These are phyloP conservation scores for Corvus cornix DNA, from an alignment of 2,113 vertebrate species.

Conservation along the genomic window DNA sequence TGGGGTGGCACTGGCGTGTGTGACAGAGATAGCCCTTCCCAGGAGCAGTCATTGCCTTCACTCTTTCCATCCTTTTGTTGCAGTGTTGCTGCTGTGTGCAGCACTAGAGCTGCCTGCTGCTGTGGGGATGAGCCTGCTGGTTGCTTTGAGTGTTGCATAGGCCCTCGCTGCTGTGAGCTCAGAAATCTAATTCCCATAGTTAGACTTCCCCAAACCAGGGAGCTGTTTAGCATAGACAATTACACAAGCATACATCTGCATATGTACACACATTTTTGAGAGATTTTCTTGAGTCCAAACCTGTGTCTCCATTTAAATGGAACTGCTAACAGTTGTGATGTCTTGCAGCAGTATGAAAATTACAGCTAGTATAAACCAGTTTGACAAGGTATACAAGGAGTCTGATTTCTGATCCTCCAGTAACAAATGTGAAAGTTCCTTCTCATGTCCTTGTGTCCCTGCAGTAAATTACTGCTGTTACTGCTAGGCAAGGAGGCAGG, in stretches of 20 bases:
- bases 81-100: background rate
- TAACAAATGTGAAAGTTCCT: background rate
- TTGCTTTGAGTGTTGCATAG: background rate
- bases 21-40: background rate
- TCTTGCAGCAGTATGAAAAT: background rate
- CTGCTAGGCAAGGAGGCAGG: background rate
- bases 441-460: background rate
- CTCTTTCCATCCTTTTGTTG: background rate
- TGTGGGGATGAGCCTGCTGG: background rate
- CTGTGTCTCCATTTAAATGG: background rate
- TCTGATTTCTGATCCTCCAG: background rate
- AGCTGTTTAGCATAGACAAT: background rate
- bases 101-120: background rate
- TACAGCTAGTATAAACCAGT: background rate
- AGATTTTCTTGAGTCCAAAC: background rate
- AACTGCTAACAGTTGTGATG: background rate
- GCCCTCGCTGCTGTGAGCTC: background rate
- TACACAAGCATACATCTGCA: background rate
- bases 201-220: background rate
- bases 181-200: background rate
- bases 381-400: background rate
- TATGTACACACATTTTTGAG: fast-evolving
- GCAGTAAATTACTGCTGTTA: background rate
- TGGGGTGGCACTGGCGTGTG: background rate
- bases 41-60: background rate